Conservation (phyloP, 2,888 invertebrate genomes). For the Polydrusus cervinus region DNA sequence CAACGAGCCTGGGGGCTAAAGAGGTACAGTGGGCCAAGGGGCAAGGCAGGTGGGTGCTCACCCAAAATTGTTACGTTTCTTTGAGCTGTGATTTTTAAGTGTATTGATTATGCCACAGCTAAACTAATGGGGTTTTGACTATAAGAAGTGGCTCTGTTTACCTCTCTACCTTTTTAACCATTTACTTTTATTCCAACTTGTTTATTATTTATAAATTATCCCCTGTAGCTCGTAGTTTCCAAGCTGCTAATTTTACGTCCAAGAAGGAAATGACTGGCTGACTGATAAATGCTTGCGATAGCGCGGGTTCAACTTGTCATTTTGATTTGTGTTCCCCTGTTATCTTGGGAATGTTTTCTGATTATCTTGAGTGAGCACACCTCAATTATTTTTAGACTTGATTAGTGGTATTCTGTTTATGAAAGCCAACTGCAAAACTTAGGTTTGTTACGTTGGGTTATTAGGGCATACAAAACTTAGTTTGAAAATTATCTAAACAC, state of each 20-base stretch:
- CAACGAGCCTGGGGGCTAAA: too few species aligned
- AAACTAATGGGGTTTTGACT: too few species aligned
- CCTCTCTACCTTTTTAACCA: too few species aligned
- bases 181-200: too few species aligned
- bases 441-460: constrained; percentile 1
- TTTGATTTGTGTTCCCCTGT: constrained; percentile 56
- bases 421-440: constrained; percentile 43
- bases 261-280: constrained; percentile 54
- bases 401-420: constrained; percentile 51
- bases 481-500: too few species aligned
- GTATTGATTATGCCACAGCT: too few species aligned
- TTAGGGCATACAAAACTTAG: constrained; percentile 1
- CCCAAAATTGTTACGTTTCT: too few species aligned
- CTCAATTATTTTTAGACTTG: constrained; percentile 54
- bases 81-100: too few species aligned
- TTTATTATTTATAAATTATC: constrained; percentile 4
- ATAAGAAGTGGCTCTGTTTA: too few species aligned
- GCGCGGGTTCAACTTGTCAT: constrained; percentile 57
- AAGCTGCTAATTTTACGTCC: constrained; percentile 51
- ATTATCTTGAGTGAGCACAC: constrained; percentile 55
- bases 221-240: constrained; percentile 43
- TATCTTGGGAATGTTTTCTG: constrained; percentile 55
- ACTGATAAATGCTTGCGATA: constrained; percentile 52
- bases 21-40: too few species aligned
- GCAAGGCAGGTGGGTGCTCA: too few species aligned